Evolutionary conservation across 1,140 invertebrate genomes (phyloP), one percentile per base, ranked within the genome.

Genomic region (Drosophila ercepeae): DNA sequence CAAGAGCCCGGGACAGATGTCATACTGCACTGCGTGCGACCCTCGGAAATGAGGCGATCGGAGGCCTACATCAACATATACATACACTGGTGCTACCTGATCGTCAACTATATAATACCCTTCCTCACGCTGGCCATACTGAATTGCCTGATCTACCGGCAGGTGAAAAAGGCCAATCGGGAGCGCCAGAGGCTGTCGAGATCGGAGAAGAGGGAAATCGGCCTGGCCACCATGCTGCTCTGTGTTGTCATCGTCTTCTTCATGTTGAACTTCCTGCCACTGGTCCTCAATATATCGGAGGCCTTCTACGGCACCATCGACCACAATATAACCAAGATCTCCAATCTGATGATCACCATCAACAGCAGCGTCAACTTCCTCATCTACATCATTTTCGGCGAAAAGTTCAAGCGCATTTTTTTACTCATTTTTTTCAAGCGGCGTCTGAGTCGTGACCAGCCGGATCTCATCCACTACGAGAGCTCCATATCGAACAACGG

Each of bases 311-410:
- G 94, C 32, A 95, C 92, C 60, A 93, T 93, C 65, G 89, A 95
- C 78, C 92, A 97, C 88, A 94, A 96, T 42, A 92, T 99, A 44
- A 96, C 99, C 5, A 97, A 96, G 78, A 93, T 94, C 5, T 96
- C 96, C 71, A 99, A 99, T 91, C 94, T 99, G n/a, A 93, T 99
- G 23, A 97, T 99, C 8, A 98, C 97, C 21, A 95, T 99, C 75
- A 99, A 99, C 92, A 98, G 97, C 77, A 98, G 98, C 74, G 96
- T 99, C 29, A 99, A 99, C 91, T 99, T 99, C 91, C 95, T 99
- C 50, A 98, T 99, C 64, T 99, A 99, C 92, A 98, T 98, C 60
- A 97, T 98, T 32, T 98, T 99, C 90, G 98, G 98, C 0, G 96
- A 98, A 88, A 99, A 99, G 90, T 99, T 99, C 92, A 96, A 98